Evolutionary conservation across 1,140 invertebrate genomes (phyloP).

Genomic region (Pararge aegeria): DNA sequence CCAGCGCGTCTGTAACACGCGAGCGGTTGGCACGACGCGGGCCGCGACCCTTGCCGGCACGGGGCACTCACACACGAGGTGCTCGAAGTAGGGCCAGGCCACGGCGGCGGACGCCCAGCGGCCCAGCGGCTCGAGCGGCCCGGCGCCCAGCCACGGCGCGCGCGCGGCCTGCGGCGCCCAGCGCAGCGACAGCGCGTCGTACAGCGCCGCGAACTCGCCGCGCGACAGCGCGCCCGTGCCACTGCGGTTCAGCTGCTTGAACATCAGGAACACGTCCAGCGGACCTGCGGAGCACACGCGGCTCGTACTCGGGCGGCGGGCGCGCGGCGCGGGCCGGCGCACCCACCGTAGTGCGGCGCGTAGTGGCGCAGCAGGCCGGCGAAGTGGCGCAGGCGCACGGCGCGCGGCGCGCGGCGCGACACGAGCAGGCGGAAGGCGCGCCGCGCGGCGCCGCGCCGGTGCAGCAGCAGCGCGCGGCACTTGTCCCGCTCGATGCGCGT

Average conservation of each 20-base stretch:
- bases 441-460: conserved; percentile 91
- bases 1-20: conserved; percentile 85
- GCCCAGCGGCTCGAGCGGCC: conserved; percentile 82
- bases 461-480: conserved; percentile 90
- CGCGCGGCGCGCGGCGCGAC: conserved; percentile 84
- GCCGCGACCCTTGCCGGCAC: no score
- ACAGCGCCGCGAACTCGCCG: conserved; percentile 90
- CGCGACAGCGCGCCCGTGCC: conserved; percentile 83
- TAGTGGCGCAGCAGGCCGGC: conserved; percentile 90
- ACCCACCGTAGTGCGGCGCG: conserved; percentile 86
- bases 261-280: conserved; percentile 90
- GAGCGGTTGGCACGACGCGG: no score
- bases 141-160: conserved; percentile 87
- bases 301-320: no score
- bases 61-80: conserved; percentile 87
- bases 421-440: conserved; percentile 90
- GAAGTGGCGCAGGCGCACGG: conserved; percentile 89
- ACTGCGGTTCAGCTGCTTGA: conserved; percentile 88
- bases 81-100: conserved; percentile 86
- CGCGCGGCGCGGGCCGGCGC: not conserved
- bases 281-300: no score
- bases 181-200: conserved; percentile 85
- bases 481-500: conserved; percentile 93
- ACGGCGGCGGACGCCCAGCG: conserved; percentile 83
- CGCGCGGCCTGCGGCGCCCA: conserved; percentile 86